Conservation (phyloP, 2,113 vertebrate genomes). For the Siniperca chuatsi region DNA sequence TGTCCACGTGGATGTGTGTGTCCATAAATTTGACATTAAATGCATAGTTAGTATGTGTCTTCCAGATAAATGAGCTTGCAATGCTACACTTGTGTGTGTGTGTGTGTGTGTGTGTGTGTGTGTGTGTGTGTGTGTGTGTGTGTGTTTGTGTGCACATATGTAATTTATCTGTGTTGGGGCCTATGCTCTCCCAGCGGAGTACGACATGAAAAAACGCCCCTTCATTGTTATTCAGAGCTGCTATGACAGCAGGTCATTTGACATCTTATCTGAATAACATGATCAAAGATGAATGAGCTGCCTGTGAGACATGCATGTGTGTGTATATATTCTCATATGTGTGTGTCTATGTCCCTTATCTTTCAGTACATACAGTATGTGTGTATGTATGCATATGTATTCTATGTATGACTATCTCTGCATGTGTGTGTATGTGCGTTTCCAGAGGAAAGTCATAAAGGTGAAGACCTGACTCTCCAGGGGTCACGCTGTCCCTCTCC, state of each 20-base stretch:
- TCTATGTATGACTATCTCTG: background rate
- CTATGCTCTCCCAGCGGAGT: constrained; percentile 32
- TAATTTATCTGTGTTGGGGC: constrained; percentile 40
- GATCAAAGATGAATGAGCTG: constrained; percentile 52
- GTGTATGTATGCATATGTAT: constrained; percentile 1
- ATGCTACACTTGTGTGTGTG: constrained; percentile 18
- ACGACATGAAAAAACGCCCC: constrained; percentile 20
- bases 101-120: constrained; percentile 17
- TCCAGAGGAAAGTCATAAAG: constrained; percentile 18
- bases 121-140: background rate
- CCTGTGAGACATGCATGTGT: constrained; percentile 17
- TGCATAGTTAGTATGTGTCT: constrained; percentile 47
- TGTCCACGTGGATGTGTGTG: constrained; percentile 41
- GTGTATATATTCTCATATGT: background rate
- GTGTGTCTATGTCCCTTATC: background rate
- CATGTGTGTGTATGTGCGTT: background rate
- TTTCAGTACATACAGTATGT: background rate
- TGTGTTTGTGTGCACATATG: background rate
- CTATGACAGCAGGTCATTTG: constrained; percentile 54
- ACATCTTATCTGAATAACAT: constrained; percentile 58
- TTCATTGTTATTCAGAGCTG: constrained; percentile 62
- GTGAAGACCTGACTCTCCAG: constrained; percentile 23
- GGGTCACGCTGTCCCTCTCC: constrained; percentile 26
- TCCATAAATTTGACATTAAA: constrained; percentile 68
- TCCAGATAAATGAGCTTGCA: constrained; percentile 45